Conservation (phyloP, 2,888 invertebrate species). For the Cheiracanthium punctorium region DNA sequence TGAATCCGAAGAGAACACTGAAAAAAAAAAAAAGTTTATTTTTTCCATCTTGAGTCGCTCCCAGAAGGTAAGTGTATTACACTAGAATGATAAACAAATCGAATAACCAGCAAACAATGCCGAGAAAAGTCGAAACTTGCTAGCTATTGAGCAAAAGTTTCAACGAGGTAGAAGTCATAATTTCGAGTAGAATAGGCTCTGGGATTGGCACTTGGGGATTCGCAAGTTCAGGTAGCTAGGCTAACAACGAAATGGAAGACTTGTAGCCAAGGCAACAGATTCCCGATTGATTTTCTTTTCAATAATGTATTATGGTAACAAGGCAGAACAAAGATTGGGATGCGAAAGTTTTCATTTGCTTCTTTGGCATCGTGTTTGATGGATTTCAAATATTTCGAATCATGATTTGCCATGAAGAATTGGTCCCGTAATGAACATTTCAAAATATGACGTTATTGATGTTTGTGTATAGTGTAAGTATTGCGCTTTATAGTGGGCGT, state of each 20-base stretch:
- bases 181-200: slow-evolving; percentile 24
- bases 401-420: too few species aligned
- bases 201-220: slow-evolving; percentile 28
- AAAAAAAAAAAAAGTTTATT: too few species aligned
- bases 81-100: background rate
- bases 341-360: background rate
- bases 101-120: background rate
- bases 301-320: slow-evolving; percentile 41
- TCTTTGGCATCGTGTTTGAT: background rate
- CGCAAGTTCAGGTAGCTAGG: slow-evolving; percentile 1
- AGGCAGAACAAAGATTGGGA: background rate
- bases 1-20: too few species aligned
- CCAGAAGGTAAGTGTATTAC: too few species aligned
- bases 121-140: background rate
- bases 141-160: background rate
- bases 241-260: slow-evolving; percentile 30
- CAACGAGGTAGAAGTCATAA: slow-evolving; percentile 45
- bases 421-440: too few species aligned
- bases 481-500: too few species aligned
- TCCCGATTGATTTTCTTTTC: slow-evolving; percentile 53
- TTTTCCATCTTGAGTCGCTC: too few species aligned
- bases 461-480: too few species aligned
- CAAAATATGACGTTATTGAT: too few species aligned
- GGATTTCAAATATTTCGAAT: background rate
- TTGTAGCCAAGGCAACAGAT: slow-evolving; percentile 48